phyloP scores from a whole-genome alignment of 2,888 invertebrate genomes.

The Heliconius sara region DNA sequence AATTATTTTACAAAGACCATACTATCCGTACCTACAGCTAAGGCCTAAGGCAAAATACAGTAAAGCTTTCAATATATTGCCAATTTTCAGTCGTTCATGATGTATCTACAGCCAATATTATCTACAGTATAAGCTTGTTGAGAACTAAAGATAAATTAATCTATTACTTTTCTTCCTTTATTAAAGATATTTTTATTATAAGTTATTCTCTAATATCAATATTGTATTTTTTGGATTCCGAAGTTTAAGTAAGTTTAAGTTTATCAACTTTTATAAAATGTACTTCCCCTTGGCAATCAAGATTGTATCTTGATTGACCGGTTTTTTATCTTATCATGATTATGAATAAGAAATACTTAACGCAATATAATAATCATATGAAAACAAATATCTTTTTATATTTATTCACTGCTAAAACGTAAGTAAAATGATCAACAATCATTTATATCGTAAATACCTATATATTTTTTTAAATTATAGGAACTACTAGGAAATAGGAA shows the following conservation, averaged over 20 bases:
- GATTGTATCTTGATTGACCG: too few species aligned
- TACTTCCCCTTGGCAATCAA: too few species aligned
- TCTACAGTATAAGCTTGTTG: neutral
- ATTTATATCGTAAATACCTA: neutral
- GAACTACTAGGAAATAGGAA: too few species aligned
- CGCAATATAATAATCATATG: neutral
- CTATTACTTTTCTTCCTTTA: neutral
- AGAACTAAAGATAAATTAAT: neutral
- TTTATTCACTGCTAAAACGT: neutral
- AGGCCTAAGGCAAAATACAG: conserved; percentile 26
- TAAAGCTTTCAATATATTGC: conserved; percentile 24
- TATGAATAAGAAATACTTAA: too few species aligned
- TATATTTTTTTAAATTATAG: neutral
- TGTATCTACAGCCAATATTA: neutral
- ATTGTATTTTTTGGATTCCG: too few species aligned
- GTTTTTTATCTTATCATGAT: too few species aligned
- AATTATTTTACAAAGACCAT: conserved; percentile 16
- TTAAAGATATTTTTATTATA: too few species aligned
- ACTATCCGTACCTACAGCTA: neutral
- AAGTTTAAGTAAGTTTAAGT: too few species aligned
- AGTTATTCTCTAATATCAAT: too few species aligned
- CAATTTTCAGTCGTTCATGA: conserved; percentile 17
- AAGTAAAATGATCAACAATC: neutral
- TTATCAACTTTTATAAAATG: too few species aligned
- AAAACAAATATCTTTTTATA: neutral